Conservation (phyloP, 2,888 invertebrate species). For the Achlya flavicornis region DNA sequence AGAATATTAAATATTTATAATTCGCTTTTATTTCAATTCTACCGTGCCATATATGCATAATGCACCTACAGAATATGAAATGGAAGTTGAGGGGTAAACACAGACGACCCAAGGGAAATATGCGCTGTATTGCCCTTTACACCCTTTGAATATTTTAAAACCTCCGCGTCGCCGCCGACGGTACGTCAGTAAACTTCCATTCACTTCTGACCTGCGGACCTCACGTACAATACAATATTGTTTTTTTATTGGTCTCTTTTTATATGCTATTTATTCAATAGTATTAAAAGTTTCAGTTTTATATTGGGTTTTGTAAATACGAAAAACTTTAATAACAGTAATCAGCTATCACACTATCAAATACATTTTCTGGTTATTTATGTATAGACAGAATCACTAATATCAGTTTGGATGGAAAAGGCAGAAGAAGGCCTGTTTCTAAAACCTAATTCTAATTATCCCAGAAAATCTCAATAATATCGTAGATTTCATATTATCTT, state of each 20-base stretch:
- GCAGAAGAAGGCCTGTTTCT: too few species aligned
- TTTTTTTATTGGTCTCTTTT: not conserved
- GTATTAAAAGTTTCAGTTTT: not conserved
- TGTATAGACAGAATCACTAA: too few species aligned
- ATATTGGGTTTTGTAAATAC: too few species aligned
- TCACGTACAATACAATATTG: slow-evolving; percentile 33
- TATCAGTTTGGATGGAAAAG: too few species aligned
- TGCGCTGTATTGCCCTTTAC: slow-evolving; percentile 77
- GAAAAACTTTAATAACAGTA: too few species aligned
- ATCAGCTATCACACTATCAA: too few species aligned
- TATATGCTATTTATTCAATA: not conserved
- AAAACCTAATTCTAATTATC: not conserved
- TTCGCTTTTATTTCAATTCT: slow-evolving; percentile 3
- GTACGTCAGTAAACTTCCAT: slow-evolving; percentile 47
- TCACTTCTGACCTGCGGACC: slow-evolving; percentile 38
- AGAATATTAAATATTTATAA: not conserved
- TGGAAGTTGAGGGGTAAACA: slow-evolving; percentile 48
- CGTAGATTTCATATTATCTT: slow-evolving; percentile 16
- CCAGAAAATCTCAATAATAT: not conserved
- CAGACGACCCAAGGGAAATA: slow-evolving; percentile 72
- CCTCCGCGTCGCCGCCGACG: slow-evolving; percentile 34
- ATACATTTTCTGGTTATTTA: too few species aligned
- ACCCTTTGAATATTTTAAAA: slow-evolving; percentile 80
- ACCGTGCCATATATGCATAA: slow-evolving; percentile 7
- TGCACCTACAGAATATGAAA: slow-evolving; percentile 22